Percentiles rank a stretch among this genome's conserved stretches.
Conservation (phyloP, 2,113 vertebrate species). For the Equus przewalskii region DNA sequence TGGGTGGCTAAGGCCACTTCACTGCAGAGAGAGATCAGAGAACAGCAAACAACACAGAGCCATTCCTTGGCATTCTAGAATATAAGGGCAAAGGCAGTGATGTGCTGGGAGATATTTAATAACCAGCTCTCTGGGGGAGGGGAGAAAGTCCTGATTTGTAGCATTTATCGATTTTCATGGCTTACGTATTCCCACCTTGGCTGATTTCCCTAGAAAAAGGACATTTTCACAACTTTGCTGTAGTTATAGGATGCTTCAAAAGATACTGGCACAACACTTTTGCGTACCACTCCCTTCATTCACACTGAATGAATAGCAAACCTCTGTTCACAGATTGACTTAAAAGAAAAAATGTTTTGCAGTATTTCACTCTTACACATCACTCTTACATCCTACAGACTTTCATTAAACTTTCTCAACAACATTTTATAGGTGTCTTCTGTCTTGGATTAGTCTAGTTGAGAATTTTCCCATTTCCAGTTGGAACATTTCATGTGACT, state of each 20-base stretch:
- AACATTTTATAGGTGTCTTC: background rate
- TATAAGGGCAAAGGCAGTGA: background rate
- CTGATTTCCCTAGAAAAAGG: background rate
- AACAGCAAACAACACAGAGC: background rate
- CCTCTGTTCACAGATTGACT: background rate
- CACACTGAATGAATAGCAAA: background rate
- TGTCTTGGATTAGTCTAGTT: background rate
- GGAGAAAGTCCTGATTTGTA: background rate
- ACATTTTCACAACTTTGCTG: background rate
- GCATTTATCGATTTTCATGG: background rate
- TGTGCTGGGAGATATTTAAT: background rate
- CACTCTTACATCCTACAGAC: background rate
- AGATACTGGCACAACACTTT: background rate
- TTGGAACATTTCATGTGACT: background rate
- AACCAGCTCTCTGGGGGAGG: background rate
- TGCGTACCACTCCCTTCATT: background rate
- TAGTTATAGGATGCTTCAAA: background rate
- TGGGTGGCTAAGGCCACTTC: background rate
- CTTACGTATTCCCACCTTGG: background rate
- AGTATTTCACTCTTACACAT: background rate
- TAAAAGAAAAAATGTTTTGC: background rate
- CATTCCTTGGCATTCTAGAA: background rate
- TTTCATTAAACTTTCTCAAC: background rate
- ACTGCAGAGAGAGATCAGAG: background rate
- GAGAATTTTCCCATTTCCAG: constrained; percentile 6